Base-by-base conservation (phyloP, 2,888 invertebrate species). In the Cyaniris semiargus region DNA sequence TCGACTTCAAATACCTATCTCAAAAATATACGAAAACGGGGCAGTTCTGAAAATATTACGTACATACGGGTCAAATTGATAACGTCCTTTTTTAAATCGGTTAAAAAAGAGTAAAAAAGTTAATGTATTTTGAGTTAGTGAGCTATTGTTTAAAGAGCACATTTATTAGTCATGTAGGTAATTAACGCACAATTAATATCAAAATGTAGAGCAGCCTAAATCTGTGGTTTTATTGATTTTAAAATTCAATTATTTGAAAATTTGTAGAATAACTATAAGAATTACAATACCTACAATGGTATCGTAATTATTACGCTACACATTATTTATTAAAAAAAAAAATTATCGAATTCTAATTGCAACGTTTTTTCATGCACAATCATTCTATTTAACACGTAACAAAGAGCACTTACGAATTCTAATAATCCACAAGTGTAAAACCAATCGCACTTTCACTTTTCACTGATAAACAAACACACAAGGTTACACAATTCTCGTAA, bases 401-500 rank as follows among this genome's bases (percentile, higher is more conserved):
- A 53, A 53, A 53, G 18, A 53, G 5, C 4, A 66, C 66, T 66
- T 66, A 66, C 66, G 66, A 66, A 66, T 31, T 66, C 6, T 66
- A 31, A 15, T 38, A 71, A 34, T 38, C 34, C 21, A 70, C 70
- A 38, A 71, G 71, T 71, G 38, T 71, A 71, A 21, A 38, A 71
- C 34, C 31, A 70, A 70, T 70, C 23, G 18, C 76, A 76, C 76
- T 74, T 74, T 74, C 74, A 74, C 74, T 74, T 48, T 21, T 48
- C 74, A 74, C 74, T 74, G 79, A 85, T 87, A 87, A 87, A 86
- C 85, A 83, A 84, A 83, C 85, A 84, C 86, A 86, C 85, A 88
- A 83, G 81, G 80, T 77, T 77, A 72, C 34, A 56, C 71, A 72
- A 71, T 70, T 80, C 84, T 83, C 84, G 84, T 84, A 84, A 86